These are phyloP conservation scores for Pollenia griseotomentosa DNA, from an alignment of 2,888 invertebrate species.

Conservation along the genomic window DNA sequence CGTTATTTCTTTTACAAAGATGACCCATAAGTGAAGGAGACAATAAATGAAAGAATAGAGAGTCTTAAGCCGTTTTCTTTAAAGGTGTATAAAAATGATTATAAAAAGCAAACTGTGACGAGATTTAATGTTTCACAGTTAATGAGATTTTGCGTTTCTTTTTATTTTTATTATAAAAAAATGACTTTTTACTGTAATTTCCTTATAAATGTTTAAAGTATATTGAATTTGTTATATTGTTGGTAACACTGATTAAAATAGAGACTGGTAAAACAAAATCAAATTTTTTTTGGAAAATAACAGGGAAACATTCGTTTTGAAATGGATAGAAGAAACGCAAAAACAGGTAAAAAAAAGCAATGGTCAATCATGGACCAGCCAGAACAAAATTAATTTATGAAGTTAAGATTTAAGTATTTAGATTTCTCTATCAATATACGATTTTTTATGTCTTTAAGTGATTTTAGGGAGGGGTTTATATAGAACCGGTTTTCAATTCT, in stretches of 20 bases:
- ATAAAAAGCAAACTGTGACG: constrained; percentile 73
- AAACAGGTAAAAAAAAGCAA: no score
- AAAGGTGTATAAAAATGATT: constrained; percentile 66
- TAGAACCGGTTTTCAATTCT: no score
- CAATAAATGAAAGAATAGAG: constrained; percentile 13
- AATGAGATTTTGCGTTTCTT: constrained; percentile 70
- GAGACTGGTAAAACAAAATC: no score
- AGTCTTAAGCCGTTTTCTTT: constrained; percentile 43
- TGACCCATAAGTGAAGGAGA: constrained; percentile 42
- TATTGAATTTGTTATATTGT: background rate
- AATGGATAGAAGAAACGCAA: no score
- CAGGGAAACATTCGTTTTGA: no score
- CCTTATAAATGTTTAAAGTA: background rate
- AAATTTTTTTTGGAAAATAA: no score
- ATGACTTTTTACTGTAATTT: background rate
- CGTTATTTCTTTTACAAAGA: constrained; percentile 12
- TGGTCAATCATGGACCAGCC: no score
- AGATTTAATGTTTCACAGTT: constrained; percentile 74
- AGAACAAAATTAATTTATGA: no score
- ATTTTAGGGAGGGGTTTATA: no score
- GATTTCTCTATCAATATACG: no score
- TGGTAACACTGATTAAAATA: constrained; percentile 12
- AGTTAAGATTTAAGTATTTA: no score
- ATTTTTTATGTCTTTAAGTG: no score
- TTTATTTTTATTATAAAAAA: constrained; percentile 36